Evolutionary conservation across 2,888 invertebrate genomes (phyloP), one percentile per base, ranked within the genome.

Genomic region (Chouioia cunea): DNA sequence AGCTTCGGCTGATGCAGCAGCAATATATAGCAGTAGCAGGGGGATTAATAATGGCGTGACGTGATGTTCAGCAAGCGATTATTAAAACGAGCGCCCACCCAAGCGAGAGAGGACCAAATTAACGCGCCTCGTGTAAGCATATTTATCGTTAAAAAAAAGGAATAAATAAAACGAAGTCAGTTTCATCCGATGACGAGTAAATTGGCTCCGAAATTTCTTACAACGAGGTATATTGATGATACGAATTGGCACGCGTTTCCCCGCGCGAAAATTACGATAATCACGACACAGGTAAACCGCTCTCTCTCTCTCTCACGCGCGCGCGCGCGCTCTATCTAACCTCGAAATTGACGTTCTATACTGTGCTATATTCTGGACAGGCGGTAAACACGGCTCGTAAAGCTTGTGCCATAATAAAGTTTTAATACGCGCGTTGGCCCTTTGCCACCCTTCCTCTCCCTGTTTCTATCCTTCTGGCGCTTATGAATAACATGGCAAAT

Each of bases 401-500:
- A 66, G 52, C 56, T 22, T 20, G 58, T 23, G 62, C 56, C 47
- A 63, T 71, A 53, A 71, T 71, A 71, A 67, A 71, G 71, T 71
- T 71, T 71, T 63, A 63, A 67, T 71, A 66, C 48, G 58, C 66
- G 44, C 71, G 60, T 47, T 65, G 58, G 36, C 44, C 10, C n/a
- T 36, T 36, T 36, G 36, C 10, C 36, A 10, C n/a, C 10, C 36
- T 36, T 6, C 36, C 12, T 6, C 10, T 27, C 27, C 3, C 27
- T 27, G 27, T 10, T 10, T 36, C 36, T 3, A n/a, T 36, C 6
- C 10, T 36, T 4, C 36, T n/a, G 10, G 47, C 43, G 63, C 58
- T 57, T 67, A 71, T 67, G 71, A 71, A 67, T 71, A 71, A 71
- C 58, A 56, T 59, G 54, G 63, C 66, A 56, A 66, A 63, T 63